A percentile compares a stretch with the other conserved stretches of the same genome.
Evolutionary conservation across 2,888 invertebrate genomes (phyloP).

Genomic region (Sarcophaga subvicina): DNA sequence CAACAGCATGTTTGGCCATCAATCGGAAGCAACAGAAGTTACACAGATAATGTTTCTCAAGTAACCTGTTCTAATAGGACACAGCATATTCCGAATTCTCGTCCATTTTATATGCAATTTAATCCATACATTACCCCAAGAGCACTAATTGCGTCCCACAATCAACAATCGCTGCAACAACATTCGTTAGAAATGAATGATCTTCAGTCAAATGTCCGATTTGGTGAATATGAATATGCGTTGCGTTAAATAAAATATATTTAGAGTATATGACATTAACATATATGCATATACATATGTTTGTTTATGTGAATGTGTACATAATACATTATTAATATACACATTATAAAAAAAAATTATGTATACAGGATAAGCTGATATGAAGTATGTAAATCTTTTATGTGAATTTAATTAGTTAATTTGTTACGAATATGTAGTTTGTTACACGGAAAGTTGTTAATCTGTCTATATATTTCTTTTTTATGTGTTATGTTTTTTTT

Average conservation of each 20-base stretch:
- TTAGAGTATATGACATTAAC: neutral
- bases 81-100: slow-evolving; percentile 73
- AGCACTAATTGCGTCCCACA: slow-evolving; percentile 74
- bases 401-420: slow-evolving; percentile 70
- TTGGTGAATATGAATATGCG: slow-evolving; percentile 70
- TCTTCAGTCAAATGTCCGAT: slow-evolving; percentile 66
- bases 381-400: slow-evolving; percentile 59
- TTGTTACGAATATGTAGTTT: slow-evolving; percentile 73
- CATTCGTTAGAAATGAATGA: slow-evolving; percentile 64
- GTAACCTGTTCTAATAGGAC: slow-evolving; percentile 70
- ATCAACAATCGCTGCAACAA: slow-evolving; percentile 48
- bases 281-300: slow-evolving; percentile 5
- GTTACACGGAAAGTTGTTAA: slow-evolving; percentile 76
- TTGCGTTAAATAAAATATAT: slow-evolving; percentile 60
- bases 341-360: neutral
- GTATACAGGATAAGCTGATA: slow-evolving; percentile 47
- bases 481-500: slow-evolving; percentile 69
- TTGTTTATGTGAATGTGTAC: neutral
- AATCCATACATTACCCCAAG: slow-evolving; percentile 71
- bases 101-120: slow-evolving; percentile 69
- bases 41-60: slow-evolving; percentile 65
- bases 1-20: slow-evolving; percentile 55
- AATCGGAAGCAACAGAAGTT: slow-evolving; percentile 61
- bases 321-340: neutral
- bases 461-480: slow-evolving; percentile 71